A percentile compares a stretch with the other conserved stretches of the same genome.
Evolutionary conservation across 2,797 vertebrate species (phyloP).

Genomic region (Merluccius polli): DNA sequence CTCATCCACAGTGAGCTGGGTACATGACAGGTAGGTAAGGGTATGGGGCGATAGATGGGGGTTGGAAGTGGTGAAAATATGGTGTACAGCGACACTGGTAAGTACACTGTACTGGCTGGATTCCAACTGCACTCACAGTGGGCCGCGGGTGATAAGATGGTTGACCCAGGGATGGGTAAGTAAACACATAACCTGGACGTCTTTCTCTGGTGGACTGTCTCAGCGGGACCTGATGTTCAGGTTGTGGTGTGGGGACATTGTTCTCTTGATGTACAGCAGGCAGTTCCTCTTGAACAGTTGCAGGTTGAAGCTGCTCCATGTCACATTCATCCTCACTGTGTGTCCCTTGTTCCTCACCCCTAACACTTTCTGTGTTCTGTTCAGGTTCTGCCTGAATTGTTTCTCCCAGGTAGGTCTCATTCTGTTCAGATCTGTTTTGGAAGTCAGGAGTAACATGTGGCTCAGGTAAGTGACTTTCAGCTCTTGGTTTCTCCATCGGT

Average conservation of each 20-base stretch:
- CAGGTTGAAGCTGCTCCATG: not conserved
- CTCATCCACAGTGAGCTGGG: too few species aligned
- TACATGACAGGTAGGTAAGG: too few species aligned
- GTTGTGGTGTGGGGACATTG: not conserved
- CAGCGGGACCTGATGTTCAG: conserved; percentile 2
- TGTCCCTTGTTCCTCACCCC: not conserved
- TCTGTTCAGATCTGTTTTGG: not conserved
- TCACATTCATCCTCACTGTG: not conserved
- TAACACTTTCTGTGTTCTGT: not conserved
- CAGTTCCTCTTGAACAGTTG: not conserved
- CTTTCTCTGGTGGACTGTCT: conserved; percentile 14
- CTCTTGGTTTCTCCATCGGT: not conserved
- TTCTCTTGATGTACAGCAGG: not conserved
- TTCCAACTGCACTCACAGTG: conserved; percentile 1
- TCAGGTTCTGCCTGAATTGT: not conserved
- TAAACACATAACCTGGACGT: conserved; percentile 2
- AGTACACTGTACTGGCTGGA: too few species aligned
- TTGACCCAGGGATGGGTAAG: conserved; percentile 13
- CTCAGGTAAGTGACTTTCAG: not conserved
- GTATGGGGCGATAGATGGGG: too few species aligned
- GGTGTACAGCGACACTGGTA: too few species aligned
- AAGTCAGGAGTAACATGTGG: not conserved
- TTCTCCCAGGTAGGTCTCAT: not conserved
- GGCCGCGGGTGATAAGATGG: conserved; percentile 7
- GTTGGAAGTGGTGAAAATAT: too few species aligned